phyloP scores from a whole-genome alignment of 2,888 invertebrate species.

The Malthinus flaveolus region DNA sequence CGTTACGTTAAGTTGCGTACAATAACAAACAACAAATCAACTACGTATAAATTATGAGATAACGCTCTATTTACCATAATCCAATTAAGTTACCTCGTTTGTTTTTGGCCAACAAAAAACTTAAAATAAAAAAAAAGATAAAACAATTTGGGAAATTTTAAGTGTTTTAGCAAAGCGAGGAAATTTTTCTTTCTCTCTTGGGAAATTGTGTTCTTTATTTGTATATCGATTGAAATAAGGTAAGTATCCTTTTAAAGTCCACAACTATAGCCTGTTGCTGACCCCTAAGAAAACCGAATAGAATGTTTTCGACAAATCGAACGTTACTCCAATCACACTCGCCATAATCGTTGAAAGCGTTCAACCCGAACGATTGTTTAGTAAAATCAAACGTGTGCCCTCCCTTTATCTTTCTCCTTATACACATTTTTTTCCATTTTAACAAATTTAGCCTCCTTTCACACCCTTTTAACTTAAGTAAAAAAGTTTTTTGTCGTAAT shows the following conservation, averaged over 20 bases:
- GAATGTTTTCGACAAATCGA: slow-evolving; percentile 15
- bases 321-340: slow-evolving; percentile 14
- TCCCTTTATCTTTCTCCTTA: not conserved
- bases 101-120: slow-evolving; percentile 4
- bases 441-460: no score
- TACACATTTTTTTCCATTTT: not conserved
- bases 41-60: slow-evolving; percentile 25
- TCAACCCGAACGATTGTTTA: slow-evolving; percentile 13
- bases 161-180: no score
- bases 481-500: not conserved
- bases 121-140: not conserved
- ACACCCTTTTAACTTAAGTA: not conserved
- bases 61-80: slow-evolving; percentile 24
- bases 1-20: no score
- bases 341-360: slow-evolving; percentile 14
- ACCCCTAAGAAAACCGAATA: slow-evolving; percentile 13
- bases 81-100: slow-evolving; percentile 31
- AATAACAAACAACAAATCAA: no score
- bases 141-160: not conserved
- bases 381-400: not conserved
- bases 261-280: slow-evolving; percentile 14
- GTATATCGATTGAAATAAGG: slow-evolving; percentile 22
- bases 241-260: slow-evolving; percentile 8
- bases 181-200: slow-evolving; percentile 3
- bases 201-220: slow-evolving; percentile 28